Evolutionary conservation across 2,797 vertebrate genomes (phyloP), one percentile per base, ranked within the genome.

Genomic region (Dendrocincla tyrannina): DNA sequence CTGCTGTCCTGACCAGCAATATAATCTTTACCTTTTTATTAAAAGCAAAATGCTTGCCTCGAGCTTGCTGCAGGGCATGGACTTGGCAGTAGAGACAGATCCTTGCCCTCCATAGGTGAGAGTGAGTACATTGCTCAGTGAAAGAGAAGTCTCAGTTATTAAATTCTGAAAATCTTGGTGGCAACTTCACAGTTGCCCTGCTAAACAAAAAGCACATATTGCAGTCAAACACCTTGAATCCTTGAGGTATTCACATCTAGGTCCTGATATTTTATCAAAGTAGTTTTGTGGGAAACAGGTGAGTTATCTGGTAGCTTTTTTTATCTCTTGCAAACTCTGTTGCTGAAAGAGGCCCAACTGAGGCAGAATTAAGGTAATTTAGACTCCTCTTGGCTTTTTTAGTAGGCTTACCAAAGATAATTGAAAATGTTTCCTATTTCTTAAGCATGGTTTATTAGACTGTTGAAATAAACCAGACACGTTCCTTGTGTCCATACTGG

Each of bases 371-470:
- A 35, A 93, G 77, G 22, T 86, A 33, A 60, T 89, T 89, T 74
- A 58, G 24, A 49, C 8, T 80, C 32, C 39, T 88, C 13, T 37
- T 79, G 7, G 12, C 76, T 81, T 77, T 59, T 77, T 18, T 15
- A 85, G 42, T 46, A 67, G 20, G 4, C 24, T 64, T 64, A 84
- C 59, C 62, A 78, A 58, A 85, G 69, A 16, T 32, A 72, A 78
- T 56, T 90, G 53, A 47, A 83, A 68, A 64, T 64, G 41, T 80
- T 93, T 88, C 46, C 79, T 88, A n/a, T 75, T 93, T 91, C 72
- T 92, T 85, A 62, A 72, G 12, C 24, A 10, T 62, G 22, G 81
- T 83, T 86, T 83, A 44, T 72, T 93, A 66, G 66, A 22, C n/a
- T 88, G 46, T 42, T 88, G 79, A 89, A 94, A 78, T 72, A 86